Evolutionary conservation across 2,797 vertebrate genomes (phyloP).

Genomic region (Tinamus major): DNA sequence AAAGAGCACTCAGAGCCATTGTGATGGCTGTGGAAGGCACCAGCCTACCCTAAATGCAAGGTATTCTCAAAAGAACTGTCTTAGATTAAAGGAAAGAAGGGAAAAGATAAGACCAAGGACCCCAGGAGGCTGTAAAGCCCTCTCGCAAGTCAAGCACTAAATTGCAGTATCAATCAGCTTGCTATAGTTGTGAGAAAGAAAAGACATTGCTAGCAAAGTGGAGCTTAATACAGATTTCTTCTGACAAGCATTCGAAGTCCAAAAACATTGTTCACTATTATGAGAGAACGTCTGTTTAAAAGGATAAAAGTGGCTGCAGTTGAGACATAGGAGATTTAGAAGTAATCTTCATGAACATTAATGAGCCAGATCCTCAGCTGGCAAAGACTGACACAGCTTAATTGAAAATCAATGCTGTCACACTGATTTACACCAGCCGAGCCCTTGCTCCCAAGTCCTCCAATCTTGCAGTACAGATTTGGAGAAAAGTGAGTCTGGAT

Average conservation of each 20-base stretch:
- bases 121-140: neutral
- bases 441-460: neutral
- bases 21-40: fast-evolving
- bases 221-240: neutral
- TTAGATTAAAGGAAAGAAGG: neutral
- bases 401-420: neutral
- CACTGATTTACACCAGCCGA: neutral
- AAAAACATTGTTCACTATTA: neutral
- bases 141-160: neutral
- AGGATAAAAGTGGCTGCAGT: neutral
- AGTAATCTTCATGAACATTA: neutral
- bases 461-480: neutral
- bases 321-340: neutral
- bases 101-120: neutral
- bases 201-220: neutral
- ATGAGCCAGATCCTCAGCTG: constrained; percentile 24
- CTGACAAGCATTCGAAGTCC: neutral
- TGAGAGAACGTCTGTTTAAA: neutral
- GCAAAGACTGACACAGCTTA: neutral
- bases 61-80: neutral
- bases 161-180: neutral
- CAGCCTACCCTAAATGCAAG: neutral
- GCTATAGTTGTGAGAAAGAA: neutral
- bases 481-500: neutral
- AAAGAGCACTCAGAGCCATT: no score